A percentile compares a stretch with the other conserved stretches of the same genome.
phyloP scores from a whole-genome alignment of 2,113 vertebrate genomes.

The Corydoras sp. region DNA sequence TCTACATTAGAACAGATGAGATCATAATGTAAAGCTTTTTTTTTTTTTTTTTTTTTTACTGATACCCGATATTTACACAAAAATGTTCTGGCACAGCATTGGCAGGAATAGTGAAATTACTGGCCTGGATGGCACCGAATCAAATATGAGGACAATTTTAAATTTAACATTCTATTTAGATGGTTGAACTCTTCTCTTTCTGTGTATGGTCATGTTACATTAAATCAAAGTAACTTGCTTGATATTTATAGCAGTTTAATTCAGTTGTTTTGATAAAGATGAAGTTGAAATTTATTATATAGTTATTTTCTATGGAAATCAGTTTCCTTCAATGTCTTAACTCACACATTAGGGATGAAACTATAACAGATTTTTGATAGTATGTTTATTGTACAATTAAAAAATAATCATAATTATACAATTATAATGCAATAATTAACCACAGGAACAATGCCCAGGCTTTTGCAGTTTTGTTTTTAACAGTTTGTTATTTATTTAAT shows the following conservation, averaged over 20 bases:
- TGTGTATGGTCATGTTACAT: conserved; percentile 29
- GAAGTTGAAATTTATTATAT: conserved; percentile 36
- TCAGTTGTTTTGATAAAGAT: conserved; percentile 39
- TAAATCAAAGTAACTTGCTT: conserved; percentile 44
- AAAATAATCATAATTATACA: no score
- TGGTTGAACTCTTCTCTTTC: conserved; percentile 26
- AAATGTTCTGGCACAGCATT: neutral
- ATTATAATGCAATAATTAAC: no score
- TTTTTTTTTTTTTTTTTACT: neutral
- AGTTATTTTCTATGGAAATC: neutral
- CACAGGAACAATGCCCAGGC: no score
- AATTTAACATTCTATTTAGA: conserved; percentile 34
- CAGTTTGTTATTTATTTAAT: no score
- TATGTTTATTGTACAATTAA: no score
- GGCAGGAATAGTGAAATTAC: conserved; percentile 11
- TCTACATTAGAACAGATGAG: conserved; percentile 2
- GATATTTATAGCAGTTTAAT: conserved; percentile 30
- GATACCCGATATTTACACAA: neutral
- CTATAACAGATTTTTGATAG: no score
- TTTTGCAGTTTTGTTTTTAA: no score
- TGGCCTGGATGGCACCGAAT: conserved; percentile 15
- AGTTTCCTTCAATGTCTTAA: neutral
- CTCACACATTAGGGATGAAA: no score
- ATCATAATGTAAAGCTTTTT: neutral
- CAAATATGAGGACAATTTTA: conserved; percentile 33